Base-by-base conservation (phyloP, 1,140 invertebrate genomes). In the Pachypsylla venusta region DNA sequence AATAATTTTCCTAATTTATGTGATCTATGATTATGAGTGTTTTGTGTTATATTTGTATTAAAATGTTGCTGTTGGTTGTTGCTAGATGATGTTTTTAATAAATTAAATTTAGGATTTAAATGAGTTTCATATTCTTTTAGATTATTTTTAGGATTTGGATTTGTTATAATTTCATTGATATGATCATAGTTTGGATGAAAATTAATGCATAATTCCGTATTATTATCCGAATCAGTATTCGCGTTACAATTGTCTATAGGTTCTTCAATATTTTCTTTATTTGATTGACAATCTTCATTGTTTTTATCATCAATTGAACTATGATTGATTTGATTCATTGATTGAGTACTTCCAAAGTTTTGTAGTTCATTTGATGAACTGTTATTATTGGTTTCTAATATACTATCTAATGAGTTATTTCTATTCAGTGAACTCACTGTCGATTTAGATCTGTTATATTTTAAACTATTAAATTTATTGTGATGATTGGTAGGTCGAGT, bases 131-230 rank as follows among this genome's bases (percentile, higher is more conserved):
- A 48, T 19, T 48, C 42, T 48, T 48, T 48, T 3, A 48, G n/a
- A n/a, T 48, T 48, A 3, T 48, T 22, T n/a, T 48, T 48, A 7
- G 42, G 42, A n/a, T 48, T 48, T 7, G 42, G 42, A 48, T 48
- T 19, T 19, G 42, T 48, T 3, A 48, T 48, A 3, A 48, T 19
- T 48, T 48, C 42, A 22, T 48, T 48, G 7, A 22, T 19, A 5
- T 48, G 4, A 48, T 48, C 42, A 19, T 48, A 48, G 42, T 48
- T 48, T n/a, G 42, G 42, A 48, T 48, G 16, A n/a, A 48, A 48
- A 19, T 48, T 48, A 22, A 48, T 48, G n/a, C 42, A 19, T 22
- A 48, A n/a, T 19, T 48, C n/a, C 16, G n/a, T n/a, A n/a, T n/a
- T n/a, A n/a, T n/a, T n/a, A n/a, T n/a, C n/a, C n/a, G n/a, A n/a